Percentiles rank a stretch among this genome's conserved stretches.
Conservation (phyloP, 2,113 vertebrate species). For the Porphyrio hochstetteri region DNA sequence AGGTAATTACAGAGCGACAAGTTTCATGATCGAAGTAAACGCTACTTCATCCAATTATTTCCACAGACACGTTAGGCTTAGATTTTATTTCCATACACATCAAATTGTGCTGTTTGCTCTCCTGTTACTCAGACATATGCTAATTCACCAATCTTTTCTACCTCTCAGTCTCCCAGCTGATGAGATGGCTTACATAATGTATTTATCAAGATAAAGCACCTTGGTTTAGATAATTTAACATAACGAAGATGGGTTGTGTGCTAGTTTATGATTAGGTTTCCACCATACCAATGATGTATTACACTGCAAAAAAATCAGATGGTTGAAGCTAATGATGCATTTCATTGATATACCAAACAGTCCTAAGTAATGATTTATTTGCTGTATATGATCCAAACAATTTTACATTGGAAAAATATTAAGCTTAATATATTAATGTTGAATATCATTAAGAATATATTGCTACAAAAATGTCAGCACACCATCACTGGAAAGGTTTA, state of each 20-base stretch:
- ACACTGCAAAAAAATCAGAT: background rate
- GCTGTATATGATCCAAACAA: background rate
- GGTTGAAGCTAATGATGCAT: slow-evolving; percentile 26
- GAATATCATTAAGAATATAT: too few relatives aligned
- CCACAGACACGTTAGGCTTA: background rate
- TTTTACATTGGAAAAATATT: background rate
- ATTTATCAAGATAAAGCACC: slow-evolving; percentile 27
- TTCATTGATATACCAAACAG: background rate
- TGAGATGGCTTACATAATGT: background rate
- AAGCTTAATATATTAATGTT: background rate
- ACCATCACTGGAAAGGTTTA: background rate
- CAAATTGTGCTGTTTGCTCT: background rate
- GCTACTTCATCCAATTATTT: slow-evolving; percentile 2
- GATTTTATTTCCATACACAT: background rate
- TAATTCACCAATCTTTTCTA: background rate
- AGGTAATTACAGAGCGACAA: background rate
- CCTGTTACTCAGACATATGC: background rate
- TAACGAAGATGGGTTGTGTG: slow-evolving; percentile 2
- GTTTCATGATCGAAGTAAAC: background rate
- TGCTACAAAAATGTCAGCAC: background rate
- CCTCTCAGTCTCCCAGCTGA: background rate
- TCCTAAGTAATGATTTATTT: background rate
- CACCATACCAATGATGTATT: background rate
- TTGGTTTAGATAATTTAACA: slow-evolving; percentile 34
- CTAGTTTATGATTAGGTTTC: slow-evolving; percentile 11